Conservation (phyloP, 2,113 vertebrate species). For the Oostethus manadensis region DNA sequence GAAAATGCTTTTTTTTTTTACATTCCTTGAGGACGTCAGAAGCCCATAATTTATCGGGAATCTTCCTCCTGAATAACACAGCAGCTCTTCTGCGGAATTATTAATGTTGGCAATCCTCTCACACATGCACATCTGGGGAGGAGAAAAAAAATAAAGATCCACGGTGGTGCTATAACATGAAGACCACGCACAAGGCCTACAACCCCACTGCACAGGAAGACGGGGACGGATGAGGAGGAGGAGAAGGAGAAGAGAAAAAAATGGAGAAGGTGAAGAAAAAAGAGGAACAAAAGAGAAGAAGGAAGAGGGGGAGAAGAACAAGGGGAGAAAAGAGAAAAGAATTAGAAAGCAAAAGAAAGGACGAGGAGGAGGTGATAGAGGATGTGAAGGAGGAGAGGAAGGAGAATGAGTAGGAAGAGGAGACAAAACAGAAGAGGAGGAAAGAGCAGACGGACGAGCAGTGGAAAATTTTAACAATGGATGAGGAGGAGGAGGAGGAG, state of each 20-base stretch:
- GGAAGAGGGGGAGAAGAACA: constrained; percentile 14
- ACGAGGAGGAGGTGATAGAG: constrained; percentile 21
- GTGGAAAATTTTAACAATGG: no score
- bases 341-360: not conserved
- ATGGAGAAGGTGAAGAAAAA: no score
- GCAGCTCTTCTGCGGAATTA: constrained; percentile 19
- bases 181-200: constrained; percentile 12
- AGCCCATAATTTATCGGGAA: constrained; percentile 7
- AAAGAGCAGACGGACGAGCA: no score
- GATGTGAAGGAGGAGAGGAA: no score
- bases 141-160: constrained; percentile 5
- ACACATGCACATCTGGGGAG: constrained; percentile 1
- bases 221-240: constrained; percentile 15
- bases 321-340: no score
- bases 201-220: constrained; percentile 34
- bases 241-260: constrained; percentile 1
- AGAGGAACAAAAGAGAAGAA: not conserved
- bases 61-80: constrained; percentile 12
- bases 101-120: constrained; percentile 11
- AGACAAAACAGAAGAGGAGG: not conserved
- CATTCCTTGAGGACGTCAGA: constrained; percentile 13
- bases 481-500: no score
- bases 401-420: no score
- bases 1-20: constrained; percentile 1
- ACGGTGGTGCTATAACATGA: constrained; percentile 11